Evolutionary conservation across 2,888 invertebrate genomes (phyloP).

Genomic region (Dynastes grantii): DNA sequence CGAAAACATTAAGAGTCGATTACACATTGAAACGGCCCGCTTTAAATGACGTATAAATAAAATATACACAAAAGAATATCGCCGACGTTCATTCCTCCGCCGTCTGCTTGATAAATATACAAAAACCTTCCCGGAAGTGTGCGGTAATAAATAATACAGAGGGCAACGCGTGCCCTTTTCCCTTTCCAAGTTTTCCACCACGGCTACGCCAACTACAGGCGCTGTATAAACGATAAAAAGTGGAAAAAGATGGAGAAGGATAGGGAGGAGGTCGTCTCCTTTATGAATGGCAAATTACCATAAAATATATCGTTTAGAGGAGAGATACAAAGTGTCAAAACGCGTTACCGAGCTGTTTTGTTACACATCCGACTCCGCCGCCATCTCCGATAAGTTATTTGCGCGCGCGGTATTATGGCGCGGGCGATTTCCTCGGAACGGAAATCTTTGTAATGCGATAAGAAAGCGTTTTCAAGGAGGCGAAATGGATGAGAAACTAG

Average conservation of each 20-base stretch:
- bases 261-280: slow-evolving; percentile 34
- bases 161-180: slow-evolving; percentile 7
- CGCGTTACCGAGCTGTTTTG: slow-evolving; percentile 58
- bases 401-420: slow-evolving; percentile 21
- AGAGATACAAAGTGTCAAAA: slow-evolving; percentile 61
- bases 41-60: slow-evolving; percentile 39
- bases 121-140: slow-evolving; percentile 34
- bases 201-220: neutral
- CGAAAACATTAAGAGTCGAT: slow-evolving; percentile 6
- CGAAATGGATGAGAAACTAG: neutral
- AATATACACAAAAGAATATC: slow-evolving; percentile 35
- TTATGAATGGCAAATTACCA: slow-evolving; percentile 56
- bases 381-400: slow-evolving; percentile 52
- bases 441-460: slow-evolving; percentile 40
- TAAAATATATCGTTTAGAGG: slow-evolving; percentile 59
- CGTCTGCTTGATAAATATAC: slow-evolving; percentile 19
- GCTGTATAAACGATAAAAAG: slow-evolving; percentile 38
- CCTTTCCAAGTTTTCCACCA: neutral
- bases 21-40: neutral
- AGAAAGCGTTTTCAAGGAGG: slow-evolving; percentile 9
- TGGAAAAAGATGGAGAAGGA: slow-evolving; percentile 11
- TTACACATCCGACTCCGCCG: slow-evolving; percentile 58
- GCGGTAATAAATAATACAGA: slow-evolving; percentile 43
- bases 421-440: slow-evolving; percentile 17
- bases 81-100: neutral